Base-by-base conservation (phyloP, 2,888 invertebrate species). In the Parasteatoda lunata region DNA sequence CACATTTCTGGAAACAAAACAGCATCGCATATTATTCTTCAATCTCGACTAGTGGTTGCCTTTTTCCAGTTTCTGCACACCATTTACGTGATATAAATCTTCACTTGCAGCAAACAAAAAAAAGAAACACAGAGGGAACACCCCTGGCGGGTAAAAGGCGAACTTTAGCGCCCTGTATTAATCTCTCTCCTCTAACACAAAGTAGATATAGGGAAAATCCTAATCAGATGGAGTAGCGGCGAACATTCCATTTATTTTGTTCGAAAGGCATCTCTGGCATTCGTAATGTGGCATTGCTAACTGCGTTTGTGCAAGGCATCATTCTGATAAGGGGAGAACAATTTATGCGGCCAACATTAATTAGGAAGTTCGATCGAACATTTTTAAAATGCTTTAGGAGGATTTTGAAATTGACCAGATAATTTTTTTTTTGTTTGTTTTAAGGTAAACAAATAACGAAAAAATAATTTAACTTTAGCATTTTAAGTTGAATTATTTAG, bases 241-340 rank as follows among this genome's bases (percentile, higher is more conserved):
- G 80, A 79, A 51, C 77, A 72, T 77, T 80, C 85, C 85, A 86
- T 86, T 86, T 80, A 86, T 86, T 86, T 86, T 86, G 85, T 86
- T 86, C 85, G 85, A 86, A 59, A 59, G 54, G 80, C 85, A 45
- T 77, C 80, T 68, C 71, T 49, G 80, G 85, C 85, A 86, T 86
- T 86, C 85, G 80, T 77, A 86, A 86, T 86, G 85, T 66, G 76
- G 80, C 71, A 77, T 80, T 71, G 64, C 80, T 76, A 78, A 78
- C 80, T 79, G 70, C 76, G 85, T 75, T 86, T 75, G 83, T 66
- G 77, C 72, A 72, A 77, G 65, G 71, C 80, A 86, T 86, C 76
- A 80, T 86, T 80, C 70, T 49, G 85, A 86, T 86, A 86, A 86
- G 85, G 76, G 59, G 30, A 9, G 9, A 70, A 54, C 79, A 86